Conservation (phyloP, 2,888 invertebrate species). For the Ophion ellenae region DNA sequence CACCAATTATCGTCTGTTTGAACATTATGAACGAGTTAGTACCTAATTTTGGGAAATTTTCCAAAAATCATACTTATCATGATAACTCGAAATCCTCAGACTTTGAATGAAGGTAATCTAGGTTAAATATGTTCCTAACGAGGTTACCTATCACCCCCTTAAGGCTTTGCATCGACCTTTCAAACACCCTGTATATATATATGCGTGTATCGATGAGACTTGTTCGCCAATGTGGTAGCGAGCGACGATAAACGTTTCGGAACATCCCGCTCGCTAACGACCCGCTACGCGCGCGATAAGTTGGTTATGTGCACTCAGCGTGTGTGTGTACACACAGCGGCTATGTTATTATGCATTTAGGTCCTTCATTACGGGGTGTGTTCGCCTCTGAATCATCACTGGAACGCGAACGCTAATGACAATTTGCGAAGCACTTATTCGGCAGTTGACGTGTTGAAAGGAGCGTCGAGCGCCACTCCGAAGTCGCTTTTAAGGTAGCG, state of each 20-base stretch:
- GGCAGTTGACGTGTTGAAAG: not conserved
- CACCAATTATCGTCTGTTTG: too few species aligned
- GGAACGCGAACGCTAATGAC: not conserved
- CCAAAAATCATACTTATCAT: too few species aligned
- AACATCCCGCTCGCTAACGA: slow-evolving; percentile 41
- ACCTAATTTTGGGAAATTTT: too few species aligned
- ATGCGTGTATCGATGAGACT: not conserved
- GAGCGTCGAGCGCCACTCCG: not conserved
- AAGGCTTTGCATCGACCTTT: not conserved
- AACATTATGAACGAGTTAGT: too few species aligned
- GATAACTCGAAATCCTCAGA: too few species aligned
- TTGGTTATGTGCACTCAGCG: slow-evolving; percentile 45
- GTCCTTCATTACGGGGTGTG: not conserved
- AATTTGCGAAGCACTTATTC: not conserved
- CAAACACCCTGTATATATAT: not conserved
- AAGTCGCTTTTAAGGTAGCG: not conserved
- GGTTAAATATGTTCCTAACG: too few species aligned
- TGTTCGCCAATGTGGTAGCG: slow-evolving; percentile 13
- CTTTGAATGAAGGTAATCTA: too few species aligned
- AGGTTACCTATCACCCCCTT: too few species aligned
- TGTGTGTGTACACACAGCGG: slow-evolving; percentile 2
- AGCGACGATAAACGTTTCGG: slow-evolving; percentile 56
- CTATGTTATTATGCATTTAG: slow-evolving; percentile 10
- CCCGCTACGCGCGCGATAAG: slow-evolving; percentile 43
- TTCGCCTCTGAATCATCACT: not conserved